Conservation (phyloP, 2,113 vertebrate genomes). For the Anser brachyrhynchus region DNA sequence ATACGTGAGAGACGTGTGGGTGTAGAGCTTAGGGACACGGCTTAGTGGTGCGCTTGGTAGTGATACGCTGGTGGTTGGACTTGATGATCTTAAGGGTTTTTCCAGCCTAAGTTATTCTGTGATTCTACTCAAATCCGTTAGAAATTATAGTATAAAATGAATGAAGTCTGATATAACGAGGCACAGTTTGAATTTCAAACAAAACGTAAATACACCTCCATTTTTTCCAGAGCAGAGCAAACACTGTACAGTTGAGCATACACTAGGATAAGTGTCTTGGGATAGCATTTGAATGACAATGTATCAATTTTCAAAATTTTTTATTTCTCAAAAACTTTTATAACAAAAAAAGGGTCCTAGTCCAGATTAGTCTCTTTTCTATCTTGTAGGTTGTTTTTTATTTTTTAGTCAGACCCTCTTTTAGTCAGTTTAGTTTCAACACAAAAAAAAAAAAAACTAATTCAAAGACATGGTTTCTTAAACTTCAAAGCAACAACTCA, state of each 20-base stretch:
- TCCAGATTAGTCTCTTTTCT: background rate
- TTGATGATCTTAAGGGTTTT: background rate
- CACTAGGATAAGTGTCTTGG: background rate
- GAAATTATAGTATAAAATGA: background rate
- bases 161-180: background rate
- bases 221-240: background rate
- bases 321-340: background rate
- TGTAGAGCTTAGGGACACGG: background rate
- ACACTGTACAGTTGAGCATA: background rate
- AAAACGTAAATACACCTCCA: fast-evolving
- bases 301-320: background rate
- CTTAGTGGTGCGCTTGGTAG: background rate
- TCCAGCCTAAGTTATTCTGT: background rate
- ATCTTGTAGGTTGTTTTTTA: too few species aligned
- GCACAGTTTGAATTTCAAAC: background rate
- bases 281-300: background rate
- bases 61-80: background rate
- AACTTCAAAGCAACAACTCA: background rate
- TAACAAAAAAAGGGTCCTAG: background rate
- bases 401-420: too few species aligned
- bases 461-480: background rate
- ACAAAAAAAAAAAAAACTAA: background rate
- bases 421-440: background rate
- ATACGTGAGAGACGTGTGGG: too few species aligned
- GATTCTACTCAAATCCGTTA: background rate